phyloP scores from a whole-genome alignment of 1,140 invertebrate species.

The Hypothenemus hampei region DNA sequence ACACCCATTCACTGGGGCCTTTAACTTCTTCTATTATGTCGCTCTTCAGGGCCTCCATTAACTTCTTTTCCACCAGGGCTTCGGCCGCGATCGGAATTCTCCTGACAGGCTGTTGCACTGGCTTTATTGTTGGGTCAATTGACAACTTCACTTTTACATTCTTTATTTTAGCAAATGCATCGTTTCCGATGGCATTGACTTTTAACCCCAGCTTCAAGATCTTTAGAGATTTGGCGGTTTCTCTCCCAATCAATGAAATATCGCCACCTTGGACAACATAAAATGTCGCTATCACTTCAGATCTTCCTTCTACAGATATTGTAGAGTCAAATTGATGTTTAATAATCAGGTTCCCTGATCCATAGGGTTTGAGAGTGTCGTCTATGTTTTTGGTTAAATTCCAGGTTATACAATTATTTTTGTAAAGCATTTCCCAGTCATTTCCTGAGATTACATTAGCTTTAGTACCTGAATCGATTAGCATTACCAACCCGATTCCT shows the following conservation, averaged over 20 bases:
- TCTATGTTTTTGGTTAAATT: neutral
- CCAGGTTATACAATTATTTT: neutral
- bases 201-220: slow-evolving; percentile 16
- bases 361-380: slow-evolving; percentile 5
- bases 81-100: slow-evolving; percentile 7
- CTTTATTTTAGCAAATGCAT: neutral
- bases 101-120: neutral
- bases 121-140: neutral
- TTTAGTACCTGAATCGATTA: no score
- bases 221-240: slow-evolving; percentile 10
- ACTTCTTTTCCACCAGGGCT: slow-evolving; percentile 25
- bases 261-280: slow-evolving; percentile 19
- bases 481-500: no score
- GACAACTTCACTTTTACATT: neutral
- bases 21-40: slow-evolving; percentile 29
- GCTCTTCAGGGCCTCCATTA: slow-evolving; percentile 26
- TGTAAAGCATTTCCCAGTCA: neutral
- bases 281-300: slow-evolving; percentile 11
- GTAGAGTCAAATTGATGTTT: slow-evolving; percentile 6
- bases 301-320: neutral
- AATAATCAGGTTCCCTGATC: neutral
- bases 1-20: slow-evolving; percentile 31
- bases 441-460: no score
- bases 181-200: neutral
- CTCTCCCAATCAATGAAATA: slow-evolving; percentile 21